These are phyloP conservation scores for Ornithorhynchus anatinus DNA, from an alignment of 2,113 vertebrate species.

Conservation along the genomic window DNA sequence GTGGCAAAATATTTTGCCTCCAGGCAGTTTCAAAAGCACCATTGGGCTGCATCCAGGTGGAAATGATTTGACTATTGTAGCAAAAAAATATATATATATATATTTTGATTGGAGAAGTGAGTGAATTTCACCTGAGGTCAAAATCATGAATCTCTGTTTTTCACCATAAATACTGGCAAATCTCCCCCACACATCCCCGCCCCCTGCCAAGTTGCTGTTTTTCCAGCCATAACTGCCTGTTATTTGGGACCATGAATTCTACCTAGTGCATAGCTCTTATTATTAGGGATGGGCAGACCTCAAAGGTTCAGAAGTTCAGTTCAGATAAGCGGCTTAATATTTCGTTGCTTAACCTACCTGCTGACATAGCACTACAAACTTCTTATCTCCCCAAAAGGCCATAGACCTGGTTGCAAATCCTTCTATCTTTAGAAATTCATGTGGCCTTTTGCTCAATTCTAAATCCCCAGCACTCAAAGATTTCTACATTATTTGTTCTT, in stretches of 20 bases:
- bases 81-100: no score
- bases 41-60: no score
- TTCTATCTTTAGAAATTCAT: background rate
- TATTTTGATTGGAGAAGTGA: background rate
- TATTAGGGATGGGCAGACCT: background rate
- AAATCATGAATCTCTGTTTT: background rate
- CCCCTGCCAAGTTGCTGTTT: no score
- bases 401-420: background rate
- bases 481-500: background rate
- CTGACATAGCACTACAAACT: background rate
- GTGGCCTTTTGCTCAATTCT: background rate
- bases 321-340: conserved; percentile 24
- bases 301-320: conserved; percentile 5
- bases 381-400: background rate
- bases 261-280: background rate
- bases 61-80: no score
- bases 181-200: no score
- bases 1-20: no score
- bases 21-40: no score
- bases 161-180: conserved; percentile 12
- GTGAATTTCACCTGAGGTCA: background rate
- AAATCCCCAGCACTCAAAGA: background rate
- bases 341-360: conserved; percentile 1
- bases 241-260: conserved; percentile 24
- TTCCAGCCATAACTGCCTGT: background rate